Base-by-base conservation (phyloP, 2,888 invertebrate genomes). In the Drosophila cognata region DNA sequence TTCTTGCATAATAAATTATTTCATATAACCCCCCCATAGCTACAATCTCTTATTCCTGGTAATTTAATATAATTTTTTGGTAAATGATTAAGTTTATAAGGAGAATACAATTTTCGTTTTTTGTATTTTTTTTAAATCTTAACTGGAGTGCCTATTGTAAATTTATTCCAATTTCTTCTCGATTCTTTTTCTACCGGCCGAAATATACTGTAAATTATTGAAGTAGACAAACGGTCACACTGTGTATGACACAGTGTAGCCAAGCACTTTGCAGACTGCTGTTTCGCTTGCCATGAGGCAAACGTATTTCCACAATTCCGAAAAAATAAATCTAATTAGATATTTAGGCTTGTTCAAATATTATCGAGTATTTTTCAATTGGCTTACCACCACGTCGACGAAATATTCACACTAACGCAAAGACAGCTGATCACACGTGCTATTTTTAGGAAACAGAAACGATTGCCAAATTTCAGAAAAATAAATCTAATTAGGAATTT, bases 1-100 rank as follows among this genome's bases (percentile, higher is more conserved):
- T 86, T 89, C 63, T 76, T 74, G 77, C 64, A 59, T 89, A 86
- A 86, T 86, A 89, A 86, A 86, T 86, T 86, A 86, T 89, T 87
- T 71, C 51, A 67, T 67, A 68, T 73, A 66, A 71, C 51, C 33
- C 48, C 29, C 48, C 50, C 25, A 48, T 46, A 25, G 0, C 7
- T 43, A 5, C n/a, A 21, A n/a, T 21, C 18, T 55, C 48, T 21
- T 10, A 21, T 1, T 60, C 1, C 31, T 75, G 65, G 18, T 73
- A 58, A 7, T 43, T 38, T 2, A 53, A 77, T 38, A 60, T 66
- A 0, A 74, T 36, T 28, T 69, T 67, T 41, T 0, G 60, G 43
- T 25, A 80, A 25, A 11, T 72, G 43, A 4, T 60, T 33, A 0
- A 74, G 38, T 25, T 77, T 84, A 18, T 59, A 77, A 0, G 18